Percentiles rank a stretch among this genome's conserved stretches.
Conservation (phyloP, 2,113 vertebrate genomes). For the Steatornis caripensis region DNA sequence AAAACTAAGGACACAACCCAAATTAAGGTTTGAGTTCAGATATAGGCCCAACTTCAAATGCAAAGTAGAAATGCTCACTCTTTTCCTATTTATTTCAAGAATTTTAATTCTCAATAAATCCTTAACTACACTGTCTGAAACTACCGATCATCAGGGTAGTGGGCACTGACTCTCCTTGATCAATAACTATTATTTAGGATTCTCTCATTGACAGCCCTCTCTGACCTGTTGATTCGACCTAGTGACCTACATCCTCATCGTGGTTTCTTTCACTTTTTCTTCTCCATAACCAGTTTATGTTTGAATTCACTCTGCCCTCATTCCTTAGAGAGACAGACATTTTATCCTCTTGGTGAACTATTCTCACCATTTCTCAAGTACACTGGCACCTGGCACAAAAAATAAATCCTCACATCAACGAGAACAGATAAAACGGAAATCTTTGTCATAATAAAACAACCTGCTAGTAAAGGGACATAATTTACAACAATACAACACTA, state of each 20-base stretch:
- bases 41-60: not conserved
- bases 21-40: not conserved
- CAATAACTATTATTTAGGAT: not conserved
- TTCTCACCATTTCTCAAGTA: constrained; percentile 4
- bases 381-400: not conserved
- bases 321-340: not conserved
- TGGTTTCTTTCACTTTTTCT: not conserved
- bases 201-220: not conserved
- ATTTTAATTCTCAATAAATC: not conserved
- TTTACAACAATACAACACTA: constrained; percentile 17
- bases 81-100: not conserved
- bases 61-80: not conserved
- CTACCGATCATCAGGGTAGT: not conserved
- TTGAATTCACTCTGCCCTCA: not conserved
- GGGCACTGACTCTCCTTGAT: not conserved
- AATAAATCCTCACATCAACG: not conserved
- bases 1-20: not conserved
- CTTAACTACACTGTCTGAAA: not conserved
- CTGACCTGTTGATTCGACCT: not conserved
- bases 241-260: not conserved
- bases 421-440: constrained; percentile 23
- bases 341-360: not conserved
- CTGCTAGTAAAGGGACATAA: constrained; percentile 28
- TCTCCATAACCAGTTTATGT: not conserved
- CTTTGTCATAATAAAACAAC: constrained; percentile 45